Base-by-base conservation (phyloP, 2,888 invertebrate species). In the Pollenia labialis region DNA sequence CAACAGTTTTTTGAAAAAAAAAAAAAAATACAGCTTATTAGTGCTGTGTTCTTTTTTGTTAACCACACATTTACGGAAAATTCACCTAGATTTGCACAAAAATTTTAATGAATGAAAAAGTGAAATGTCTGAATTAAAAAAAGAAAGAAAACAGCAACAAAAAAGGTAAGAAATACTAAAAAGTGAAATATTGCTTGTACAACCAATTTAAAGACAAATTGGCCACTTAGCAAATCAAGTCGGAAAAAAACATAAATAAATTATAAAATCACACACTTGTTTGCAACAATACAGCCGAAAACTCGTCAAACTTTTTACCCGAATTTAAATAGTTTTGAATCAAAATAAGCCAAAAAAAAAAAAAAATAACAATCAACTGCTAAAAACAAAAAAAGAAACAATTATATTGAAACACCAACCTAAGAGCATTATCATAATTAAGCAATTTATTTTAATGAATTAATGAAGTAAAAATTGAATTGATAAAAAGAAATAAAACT, bases 21-120 rank as follows among this genome's bases (percentile, higher is more conserved):
- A 52, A 23, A 23, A 23, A 23, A 23, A 23, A 1, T 23, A 23
- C 40, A 52, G 32, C 18, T 42, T 50, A 16, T 71, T 42, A 44
- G 44, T 64, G 32, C 32, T 32, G 32, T 44, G 44, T 23, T 23
- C 16, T 40, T 16, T 46, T 40, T 54, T 75, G 6, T 50, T 48
- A 75, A 62, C 16, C 40, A 14, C 16, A 46, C n/a, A 58, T n/a
- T 76, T 48, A 46, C 46, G 40, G 11, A 42, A 80, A 84, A 68
- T 81, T 72, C 60, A 62, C 77, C 81, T 68, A 69, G 32, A 84
- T 81, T 76, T 54, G 87, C 87, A 87, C 11, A 81, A 84, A 83
- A 81, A 56, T 87, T 82, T 87, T 87, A 83, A 87, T 87, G 87
- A 87, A 87, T 87, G 84, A 87, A 87, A 87, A 87, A 50, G 60